Base-by-base conservation (phyloP, 2,888 invertebrate genomes). In the Pediacus dermestoides region DNA sequence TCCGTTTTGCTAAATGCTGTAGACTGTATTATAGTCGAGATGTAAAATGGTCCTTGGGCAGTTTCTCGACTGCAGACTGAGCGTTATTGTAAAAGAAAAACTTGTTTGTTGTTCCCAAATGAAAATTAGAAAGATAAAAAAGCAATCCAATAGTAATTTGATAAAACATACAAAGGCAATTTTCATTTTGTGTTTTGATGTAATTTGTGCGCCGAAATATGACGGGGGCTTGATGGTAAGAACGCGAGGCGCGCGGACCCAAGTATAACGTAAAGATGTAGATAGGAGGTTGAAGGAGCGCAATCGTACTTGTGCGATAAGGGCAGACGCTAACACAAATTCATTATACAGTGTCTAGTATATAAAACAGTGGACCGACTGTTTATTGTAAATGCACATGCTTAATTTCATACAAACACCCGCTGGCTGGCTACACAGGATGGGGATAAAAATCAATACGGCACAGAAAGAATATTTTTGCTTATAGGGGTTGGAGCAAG, bases 311-410 rank as follows among this genome's bases (percentile, higher is more conserved):
- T 35, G 37, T 30, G 37, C 32, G 48, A 46, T 37, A 46, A 50
- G 44, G 50, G 50, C 52, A 53, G 57, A 53, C 57, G 54, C 58
- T 53, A 58, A 58, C 64, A 67, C 65, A 67, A 68, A 68, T 67
- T 68, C 68, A 68, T 68, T 68, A 66, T 66, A 66, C 66, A 66
- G 67, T 67, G 66, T 67, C 67, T 67, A 66, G 63, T 65, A 66
- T 66, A 66, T 65, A 64, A 66, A 65, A 57, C 58, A 66, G 64
- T 53, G 57, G 64, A 48, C 64, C 65, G 60, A 61, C 50, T 57
- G 57, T 60, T 58, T 65, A 63, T 67, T 68, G 64, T 63, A 65
- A 64, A 66, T 68, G 66, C 65, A 65, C 63, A 63, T 64, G 60
- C 61, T 63, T 64, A 66, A 67, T 68, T 65, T 62, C 61, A 58